Evolutionary conservation across 2,888 invertebrate genomes (phyloP).

Genomic region (Erebia epiphron): DNA sequence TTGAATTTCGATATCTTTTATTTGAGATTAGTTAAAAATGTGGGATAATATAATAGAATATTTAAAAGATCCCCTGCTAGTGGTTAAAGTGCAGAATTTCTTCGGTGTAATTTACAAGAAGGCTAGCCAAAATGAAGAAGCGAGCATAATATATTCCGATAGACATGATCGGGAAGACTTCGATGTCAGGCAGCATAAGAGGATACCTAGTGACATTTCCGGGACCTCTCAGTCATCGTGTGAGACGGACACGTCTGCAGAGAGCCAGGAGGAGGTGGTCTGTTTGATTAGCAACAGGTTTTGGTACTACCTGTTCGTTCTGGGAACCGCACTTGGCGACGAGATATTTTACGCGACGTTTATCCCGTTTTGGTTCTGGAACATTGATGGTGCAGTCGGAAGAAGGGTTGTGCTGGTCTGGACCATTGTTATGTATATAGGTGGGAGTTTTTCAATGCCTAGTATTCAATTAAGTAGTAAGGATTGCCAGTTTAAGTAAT

Average conservation of each 20-base stretch:
- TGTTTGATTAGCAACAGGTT: constrained; percentile 87
- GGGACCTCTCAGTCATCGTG: constrained; percentile 69
- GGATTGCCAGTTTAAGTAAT: too few relatives aligned
- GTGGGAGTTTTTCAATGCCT: constrained; percentile 64
- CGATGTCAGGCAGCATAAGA: constrained; percentile 63
- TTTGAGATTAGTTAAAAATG: constrained; percentile 50
- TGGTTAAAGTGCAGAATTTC: constrained; percentile 89
- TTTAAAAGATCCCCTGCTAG: constrained; percentile 89
- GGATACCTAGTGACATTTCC: constrained; percentile 68
- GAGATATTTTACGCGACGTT: constrained; percentile 96
- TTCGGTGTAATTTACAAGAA: constrained; percentile 87
- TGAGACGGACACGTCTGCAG: constrained; percentile 67
- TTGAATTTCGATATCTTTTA: neutral
- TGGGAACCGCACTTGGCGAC: constrained; percentile 94
- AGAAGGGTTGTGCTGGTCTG: constrained; percentile 92
- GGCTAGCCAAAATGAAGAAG: constrained; percentile 52
- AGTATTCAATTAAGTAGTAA: too few relatives aligned
- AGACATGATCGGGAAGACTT: constrained; percentile 51
- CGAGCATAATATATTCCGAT: constrained; percentile 59
- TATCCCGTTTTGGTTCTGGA: constrained; percentile 97
- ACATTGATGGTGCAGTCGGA: constrained; percentile 93
- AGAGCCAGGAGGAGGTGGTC: constrained; percentile 63
- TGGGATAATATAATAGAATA: constrained; percentile 83
- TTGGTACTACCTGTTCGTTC: constrained; percentile 92
- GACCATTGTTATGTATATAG: constrained; percentile 92